Percentiles rank a stretch among this genome's conserved stretches.
Evolutionary conservation across 2,888 invertebrate genomes (phyloP).

Genomic region (Noctuana brunneofusca): DNA sequence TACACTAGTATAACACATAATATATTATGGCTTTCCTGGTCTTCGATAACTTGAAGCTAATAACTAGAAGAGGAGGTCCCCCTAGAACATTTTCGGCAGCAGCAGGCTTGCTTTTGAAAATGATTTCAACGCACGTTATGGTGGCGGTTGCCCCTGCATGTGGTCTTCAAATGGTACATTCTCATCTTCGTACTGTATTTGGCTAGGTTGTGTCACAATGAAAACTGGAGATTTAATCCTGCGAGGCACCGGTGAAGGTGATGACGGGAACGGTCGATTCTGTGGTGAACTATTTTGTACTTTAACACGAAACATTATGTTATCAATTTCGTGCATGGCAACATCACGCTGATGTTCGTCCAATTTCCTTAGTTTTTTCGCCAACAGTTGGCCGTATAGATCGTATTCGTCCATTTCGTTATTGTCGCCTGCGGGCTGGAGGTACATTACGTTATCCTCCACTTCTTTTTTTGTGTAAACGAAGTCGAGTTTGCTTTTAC

Average conservation of each 20-base stretch:
- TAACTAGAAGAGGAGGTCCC: too few relatives aligned
- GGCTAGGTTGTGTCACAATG: constrained; percentile 55
- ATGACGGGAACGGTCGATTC: constrained; percentile 50
- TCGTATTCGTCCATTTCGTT: constrained; percentile 68
- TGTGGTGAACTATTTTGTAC: constrained; percentile 53
- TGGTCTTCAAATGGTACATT: constrained; percentile 56
- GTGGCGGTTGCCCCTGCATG: constrained; percentile 32
- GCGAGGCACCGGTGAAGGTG: constrained; percentile 53
- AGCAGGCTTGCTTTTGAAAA: background rate
- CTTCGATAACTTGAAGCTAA: too few relatives aligned
- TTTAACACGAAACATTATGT: constrained; percentile 70
- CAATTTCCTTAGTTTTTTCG: constrained; percentile 69
- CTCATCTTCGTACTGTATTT: constrained; percentile 60
- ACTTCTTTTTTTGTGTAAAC: constrained; percentile 47
- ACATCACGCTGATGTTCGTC: constrained; percentile 70
- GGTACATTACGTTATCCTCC: constrained; percentile 46
- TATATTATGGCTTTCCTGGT: too few relatives aligned
- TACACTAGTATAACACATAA: too few relatives aligned
- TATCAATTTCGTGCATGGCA: constrained; percentile 76
- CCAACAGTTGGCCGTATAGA: constrained; percentile 67
- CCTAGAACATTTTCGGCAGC: too few relatives aligned
- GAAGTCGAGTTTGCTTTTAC: constrained; percentile 14
- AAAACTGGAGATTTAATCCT: constrained; percentile 63
- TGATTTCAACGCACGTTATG: background rate
- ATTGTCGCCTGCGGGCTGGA: constrained; percentile 46